phyloP scores from a whole-genome alignment of 1,140 invertebrate genomes.

The Zaprionus taronus region DNA sequence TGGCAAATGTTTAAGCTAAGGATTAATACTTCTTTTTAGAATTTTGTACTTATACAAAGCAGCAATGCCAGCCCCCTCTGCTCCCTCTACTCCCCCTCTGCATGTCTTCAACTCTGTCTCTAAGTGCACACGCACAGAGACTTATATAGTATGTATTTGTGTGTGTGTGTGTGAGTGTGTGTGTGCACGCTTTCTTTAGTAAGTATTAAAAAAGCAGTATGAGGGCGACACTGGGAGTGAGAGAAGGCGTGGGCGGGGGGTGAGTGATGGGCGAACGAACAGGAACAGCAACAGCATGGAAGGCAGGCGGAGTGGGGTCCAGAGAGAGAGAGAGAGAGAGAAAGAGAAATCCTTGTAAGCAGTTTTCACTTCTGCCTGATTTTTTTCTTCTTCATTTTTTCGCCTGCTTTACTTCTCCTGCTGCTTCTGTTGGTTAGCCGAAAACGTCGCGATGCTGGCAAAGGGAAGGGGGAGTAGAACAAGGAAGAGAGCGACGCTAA shows the following conservation, averaged over 20 bases:
- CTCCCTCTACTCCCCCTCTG: not conserved
- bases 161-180: conserved; percentile 29
- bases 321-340: conserved; percentile 40
- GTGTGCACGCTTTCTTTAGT: conserved; percentile 37
- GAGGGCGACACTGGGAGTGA: not conserved
- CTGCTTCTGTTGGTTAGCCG: conserved; percentile 28
- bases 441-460: conserved; percentile 16
- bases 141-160: conserved; percentile 22
- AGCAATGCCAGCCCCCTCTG: not conserved
- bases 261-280: conserved; percentile 12
- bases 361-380: conserved; percentile 77
- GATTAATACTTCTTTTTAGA: conserved; percentile 81
- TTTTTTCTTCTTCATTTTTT: conserved; percentile 30
- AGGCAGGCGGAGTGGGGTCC: not conserved
- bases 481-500: conserved; percentile 22
- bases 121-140: conserved; percentile 17
- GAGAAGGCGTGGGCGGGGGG: not conserved
- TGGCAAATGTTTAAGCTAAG: conserved; percentile 82
- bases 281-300: not conserved
- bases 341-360: conserved; percentile 76
- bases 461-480: conserved; percentile 9
- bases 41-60: conserved; percentile 70
- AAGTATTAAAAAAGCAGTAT: conserved; percentile 54
- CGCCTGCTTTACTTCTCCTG: conserved; percentile 3
- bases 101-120: not conserved